Conservation (phyloP, 2,888 invertebrate genomes). For the Drosophila kuntzei region DNA sequence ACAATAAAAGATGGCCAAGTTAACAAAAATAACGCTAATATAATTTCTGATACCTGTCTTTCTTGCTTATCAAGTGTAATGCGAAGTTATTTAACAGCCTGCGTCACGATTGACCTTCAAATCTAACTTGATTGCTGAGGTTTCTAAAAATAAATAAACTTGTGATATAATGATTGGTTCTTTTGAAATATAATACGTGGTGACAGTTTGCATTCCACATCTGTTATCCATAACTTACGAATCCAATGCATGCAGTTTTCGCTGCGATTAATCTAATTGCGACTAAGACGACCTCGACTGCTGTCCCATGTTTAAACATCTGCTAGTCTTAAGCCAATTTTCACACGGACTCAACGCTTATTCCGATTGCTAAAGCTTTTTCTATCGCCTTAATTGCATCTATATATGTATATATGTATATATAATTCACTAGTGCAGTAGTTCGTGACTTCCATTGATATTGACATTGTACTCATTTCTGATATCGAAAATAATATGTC, state of each 20-base stretch:
- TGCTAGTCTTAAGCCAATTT: background rate
- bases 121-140: background rate
- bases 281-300: background rate
- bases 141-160: background rate
- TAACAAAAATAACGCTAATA: background rate
- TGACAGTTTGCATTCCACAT: background rate
- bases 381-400: background rate
- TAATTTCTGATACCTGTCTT: background rate
- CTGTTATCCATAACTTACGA: background rate
- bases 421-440: background rate
- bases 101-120: slow-evolving; percentile 27
- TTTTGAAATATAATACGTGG: background rate
- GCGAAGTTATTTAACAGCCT: background rate
- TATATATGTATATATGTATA: background rate
- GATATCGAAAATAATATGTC: too few relatives aligned
- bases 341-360: background rate
- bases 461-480: background rate
- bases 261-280: slow-evolving; percentile 29
- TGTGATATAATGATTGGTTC: background rate
- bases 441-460: background rate
- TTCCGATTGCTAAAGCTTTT: background rate
- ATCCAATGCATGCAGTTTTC: slow-evolving; percentile 7
- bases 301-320: background rate
- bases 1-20: background rate
- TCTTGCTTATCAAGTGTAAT: background rate